Percentiles rank a stretch among this genome's conserved stretches.
Evolutionary conservation across 2,888 invertebrate genomes (phyloP).

Genomic region (Pedicia rivosa): DNA sequence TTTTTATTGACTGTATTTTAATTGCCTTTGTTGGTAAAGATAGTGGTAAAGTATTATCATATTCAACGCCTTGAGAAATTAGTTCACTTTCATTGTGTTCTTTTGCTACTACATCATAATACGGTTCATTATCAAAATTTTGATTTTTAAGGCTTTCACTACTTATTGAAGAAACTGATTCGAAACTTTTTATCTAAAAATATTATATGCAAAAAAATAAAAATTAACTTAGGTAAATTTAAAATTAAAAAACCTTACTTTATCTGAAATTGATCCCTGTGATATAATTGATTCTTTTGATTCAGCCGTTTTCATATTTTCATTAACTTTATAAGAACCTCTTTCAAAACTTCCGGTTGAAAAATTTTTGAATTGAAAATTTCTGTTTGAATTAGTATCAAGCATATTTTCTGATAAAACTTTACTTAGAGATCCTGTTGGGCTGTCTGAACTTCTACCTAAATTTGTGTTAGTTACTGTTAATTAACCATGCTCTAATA

Average conservation of each 20-base stretch:
- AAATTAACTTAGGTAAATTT: neutral
- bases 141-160: conserved; percentile 39
- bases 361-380: conserved; percentile 19
- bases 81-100: conserved; percentile 55
- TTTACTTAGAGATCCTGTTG: conserved; percentile 28
- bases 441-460: conserved; percentile 19
- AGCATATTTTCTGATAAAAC: conserved; percentile 3
- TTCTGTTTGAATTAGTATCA: conserved; percentile 2
- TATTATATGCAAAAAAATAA: neutral
- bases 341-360: conserved; percentile 28
- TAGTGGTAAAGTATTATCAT: conserved; percentile 41
- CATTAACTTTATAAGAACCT: conserved; percentile 16
- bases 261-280: conserved; percentile 29
- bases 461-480: too few relatives aligned
- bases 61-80: conserved; percentile 51
- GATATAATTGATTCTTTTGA: conserved; percentile 31
- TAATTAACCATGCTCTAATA: too few relatives aligned
- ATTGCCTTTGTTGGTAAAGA: conserved; percentile 16
- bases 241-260: conserved; percentile 14
- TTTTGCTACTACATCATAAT: conserved; percentile 54
- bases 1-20: neutral
- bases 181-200: conserved; percentile 44
- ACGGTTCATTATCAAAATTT: conserved; percentile 45
- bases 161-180: conserved; percentile 45
- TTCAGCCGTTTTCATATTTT: conserved; percentile 23